Conservation (phyloP, 1,140 invertebrate species). For the Ganaspis sp. region DNA sequence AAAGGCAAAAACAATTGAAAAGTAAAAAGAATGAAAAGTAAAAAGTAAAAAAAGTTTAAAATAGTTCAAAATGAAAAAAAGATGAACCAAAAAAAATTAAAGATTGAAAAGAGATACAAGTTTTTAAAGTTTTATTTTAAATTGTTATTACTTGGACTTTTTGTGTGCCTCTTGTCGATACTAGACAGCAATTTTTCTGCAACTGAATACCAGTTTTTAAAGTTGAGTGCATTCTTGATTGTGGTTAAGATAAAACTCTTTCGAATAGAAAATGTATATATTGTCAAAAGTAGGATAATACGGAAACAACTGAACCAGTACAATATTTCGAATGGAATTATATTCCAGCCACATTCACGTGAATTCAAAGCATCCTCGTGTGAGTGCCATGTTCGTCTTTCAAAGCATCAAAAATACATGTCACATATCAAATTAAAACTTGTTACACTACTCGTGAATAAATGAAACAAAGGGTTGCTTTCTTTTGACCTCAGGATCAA, state of each 20-base stretch:
- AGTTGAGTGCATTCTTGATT: background rate
- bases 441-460: background rate
- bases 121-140: too few species aligned
- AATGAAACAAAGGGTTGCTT: background rate
- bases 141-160: background rate
- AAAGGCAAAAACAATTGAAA: too few species aligned
- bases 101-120: too few species aligned
- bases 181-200: background rate
- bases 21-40: too few species aligned
- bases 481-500: background rate
- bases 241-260: constrained; percentile 13
- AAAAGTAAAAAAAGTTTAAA: too few species aligned
- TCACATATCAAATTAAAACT: constrained; percentile 17
- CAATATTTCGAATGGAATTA: background rate
- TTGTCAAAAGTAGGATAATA: background rate
- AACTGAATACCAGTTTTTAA: too few species aligned
- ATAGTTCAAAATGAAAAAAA: too few species aligned
- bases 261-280: background rate
- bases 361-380: background rate
- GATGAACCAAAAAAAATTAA: too few species aligned
- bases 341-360: background rate
- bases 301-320: background rate
- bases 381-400: background rate
- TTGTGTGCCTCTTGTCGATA: background rate
- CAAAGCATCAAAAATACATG: background rate